Conservation (phyloP, 2,797 vertebrate species). For the Hippocampus kuda region DNA sequence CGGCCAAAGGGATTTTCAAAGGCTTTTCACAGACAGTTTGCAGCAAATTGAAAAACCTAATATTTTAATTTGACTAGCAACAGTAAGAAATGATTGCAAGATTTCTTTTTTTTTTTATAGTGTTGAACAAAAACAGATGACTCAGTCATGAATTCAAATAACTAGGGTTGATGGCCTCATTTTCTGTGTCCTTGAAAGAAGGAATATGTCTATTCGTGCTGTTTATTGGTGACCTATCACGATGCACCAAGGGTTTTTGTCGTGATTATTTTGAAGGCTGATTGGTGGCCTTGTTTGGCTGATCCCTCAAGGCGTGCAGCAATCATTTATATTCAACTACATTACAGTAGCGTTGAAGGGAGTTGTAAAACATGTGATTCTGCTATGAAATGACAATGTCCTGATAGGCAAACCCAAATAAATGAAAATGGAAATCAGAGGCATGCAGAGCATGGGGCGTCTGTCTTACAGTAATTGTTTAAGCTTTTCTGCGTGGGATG, state of each 20-base stretch:
- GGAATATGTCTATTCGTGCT: not conserved
- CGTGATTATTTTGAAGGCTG: conserved; percentile 30
- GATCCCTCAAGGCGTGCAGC: conserved; percentile 22
- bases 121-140: not conserved
- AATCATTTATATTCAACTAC: conserved; percentile 42
- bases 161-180: conserved; percentile 18
- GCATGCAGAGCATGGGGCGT: not conserved
- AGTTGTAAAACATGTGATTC: not conserved
- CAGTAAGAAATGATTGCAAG: not conserved
- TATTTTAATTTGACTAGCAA: not conserved
- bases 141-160: conserved; percentile 14
- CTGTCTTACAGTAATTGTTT: not conserved
- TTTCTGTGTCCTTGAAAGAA: conserved; percentile 27
- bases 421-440: not conserved
- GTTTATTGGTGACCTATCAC: conserved; percentile 15
- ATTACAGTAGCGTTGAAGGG: conserved; percentile 13
- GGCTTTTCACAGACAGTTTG: not conserved
- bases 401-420: not conserved
- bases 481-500: not conserved
- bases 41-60: not conserved
- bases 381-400: not conserved
- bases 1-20: not conserved
- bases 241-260: conserved; percentile 14
- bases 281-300: conserved; percentile 14
- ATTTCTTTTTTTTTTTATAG: not conserved